Evolutionary conservation across 1,140 invertebrate genomes (phyloP).

Genomic region (Drosophila gunungcola): DNA sequence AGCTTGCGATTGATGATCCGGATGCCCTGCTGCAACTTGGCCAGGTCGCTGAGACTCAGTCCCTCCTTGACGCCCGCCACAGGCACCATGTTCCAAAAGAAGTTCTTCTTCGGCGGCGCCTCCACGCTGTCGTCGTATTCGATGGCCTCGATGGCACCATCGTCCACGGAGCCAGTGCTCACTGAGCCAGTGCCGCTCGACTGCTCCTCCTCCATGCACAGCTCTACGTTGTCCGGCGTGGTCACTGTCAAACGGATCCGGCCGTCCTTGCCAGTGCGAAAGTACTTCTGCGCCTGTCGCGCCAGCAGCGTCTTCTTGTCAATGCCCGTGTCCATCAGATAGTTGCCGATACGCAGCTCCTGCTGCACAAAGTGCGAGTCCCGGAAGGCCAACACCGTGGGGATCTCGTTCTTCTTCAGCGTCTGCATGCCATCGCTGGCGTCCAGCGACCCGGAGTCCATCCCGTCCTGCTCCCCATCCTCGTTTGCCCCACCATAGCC

Average conservation of each 20-base stretch:
- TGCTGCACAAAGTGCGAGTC: conserved; percentile 84
- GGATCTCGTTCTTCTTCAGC: conserved; percentile 81
- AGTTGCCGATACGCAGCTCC: conserved; percentile 83
- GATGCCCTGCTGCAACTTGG: conserved; percentile 68
- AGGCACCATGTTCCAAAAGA: conserved; percentile 80
- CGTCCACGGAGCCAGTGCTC: conserved; percentile 60
- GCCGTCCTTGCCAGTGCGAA: conserved; percentile 62
- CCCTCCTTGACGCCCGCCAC: conserved; percentile 72
- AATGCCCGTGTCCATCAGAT: conserved; percentile 83
- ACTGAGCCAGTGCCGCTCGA: conserved; percentile 55
- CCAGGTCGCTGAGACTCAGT: conserved; percentile 70
- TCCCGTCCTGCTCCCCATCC: conserved; percentile 14
- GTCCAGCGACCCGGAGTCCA: conserved; percentile 19
- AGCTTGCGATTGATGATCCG: conserved; percentile 69
- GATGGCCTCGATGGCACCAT: conserved; percentile 77
- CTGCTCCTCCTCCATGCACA: conserved; percentile 73
- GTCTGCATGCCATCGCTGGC: conserved; percentile 58
- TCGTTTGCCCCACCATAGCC: conserved; percentile 14
- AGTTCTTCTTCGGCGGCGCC: conserved; percentile 60
- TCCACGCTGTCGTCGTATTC: conserved; percentile 61
- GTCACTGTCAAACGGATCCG: conserved; percentile 77
- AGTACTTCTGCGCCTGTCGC: conserved; percentile 56
- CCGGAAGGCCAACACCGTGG: conserved; percentile 79
- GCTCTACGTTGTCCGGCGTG: conserved; percentile 78
- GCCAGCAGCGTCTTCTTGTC: conserved; percentile 73